A percentile compares a stretch with the other conserved stretches of the same genome.
phyloP scores from a whole-genome alignment of 2,888 invertebrate genomes.

The Plebejus anna region DNA sequence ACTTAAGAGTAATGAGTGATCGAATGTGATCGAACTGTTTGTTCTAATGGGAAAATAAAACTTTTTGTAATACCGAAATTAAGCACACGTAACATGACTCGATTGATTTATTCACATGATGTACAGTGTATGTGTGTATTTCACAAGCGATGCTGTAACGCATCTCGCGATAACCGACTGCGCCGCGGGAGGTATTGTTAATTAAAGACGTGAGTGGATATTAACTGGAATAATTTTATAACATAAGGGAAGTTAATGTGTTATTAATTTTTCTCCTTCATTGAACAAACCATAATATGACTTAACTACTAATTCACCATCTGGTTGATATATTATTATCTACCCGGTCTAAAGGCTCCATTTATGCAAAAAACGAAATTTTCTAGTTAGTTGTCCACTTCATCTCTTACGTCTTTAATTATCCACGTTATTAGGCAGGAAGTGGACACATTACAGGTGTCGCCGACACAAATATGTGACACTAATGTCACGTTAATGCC shows the following conservation, averaged over 20 bases:
- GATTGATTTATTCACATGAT: constrained; percentile 8
- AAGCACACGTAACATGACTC: neutral
- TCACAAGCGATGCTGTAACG: constrained; percentile 17
- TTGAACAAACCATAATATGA: no score
- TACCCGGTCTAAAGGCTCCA: no score
- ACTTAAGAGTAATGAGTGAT: neutral
- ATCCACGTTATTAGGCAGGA: constrained; percentile 5
- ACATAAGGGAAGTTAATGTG: no score
- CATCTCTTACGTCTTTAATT: neutral
- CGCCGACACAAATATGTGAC: neutral
- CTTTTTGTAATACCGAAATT: constrained; percentile 22
- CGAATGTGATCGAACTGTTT: neutral
- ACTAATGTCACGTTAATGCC: neutral
- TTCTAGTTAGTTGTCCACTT: no score
- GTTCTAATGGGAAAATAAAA: constrained; percentile 28
- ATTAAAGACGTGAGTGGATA: neutral
- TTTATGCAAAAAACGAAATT: no score
- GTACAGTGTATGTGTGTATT: neutral
- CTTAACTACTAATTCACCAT: no score
- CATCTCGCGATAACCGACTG: neutral
- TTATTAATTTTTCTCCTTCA: no score
- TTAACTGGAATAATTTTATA: no score
- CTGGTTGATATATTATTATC: no score
- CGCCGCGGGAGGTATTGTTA: neutral
- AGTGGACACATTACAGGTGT: neutral